These are phyloP conservation scores for Philaenus spumarius DNA, from an alignment of 1,140 invertebrate genomes.

Conservation along the genomic window DNA sequence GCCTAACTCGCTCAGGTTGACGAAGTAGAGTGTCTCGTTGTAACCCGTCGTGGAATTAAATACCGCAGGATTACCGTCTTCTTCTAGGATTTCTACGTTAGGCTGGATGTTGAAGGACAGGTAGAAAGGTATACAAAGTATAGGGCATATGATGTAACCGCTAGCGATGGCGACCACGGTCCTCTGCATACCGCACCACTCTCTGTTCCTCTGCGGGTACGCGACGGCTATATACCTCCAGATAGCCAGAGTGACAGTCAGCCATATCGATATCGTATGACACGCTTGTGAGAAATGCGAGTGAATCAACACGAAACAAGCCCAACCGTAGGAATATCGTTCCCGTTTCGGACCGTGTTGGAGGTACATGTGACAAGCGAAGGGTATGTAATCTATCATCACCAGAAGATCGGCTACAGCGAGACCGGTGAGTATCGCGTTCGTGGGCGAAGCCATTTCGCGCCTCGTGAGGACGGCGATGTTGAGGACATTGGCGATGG, in stretches of 20 bases:
- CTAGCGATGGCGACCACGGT: constrained; percentile 65
- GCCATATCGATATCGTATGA: constrained; percentile 89
- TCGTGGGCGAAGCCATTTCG: constrained; percentile 88
- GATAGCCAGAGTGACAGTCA: constrained; percentile 84
- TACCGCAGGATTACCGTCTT: constrained; percentile 35
- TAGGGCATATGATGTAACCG: constrained; percentile 72
- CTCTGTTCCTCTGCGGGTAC: constrained; percentile 65
- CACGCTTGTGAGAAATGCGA: constrained; percentile 75
- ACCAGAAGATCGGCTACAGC: constrained; percentile 87
- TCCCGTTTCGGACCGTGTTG: constrained; percentile 39
- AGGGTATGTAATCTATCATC: constrained; percentile 91
- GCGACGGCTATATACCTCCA: constrained; percentile 89
- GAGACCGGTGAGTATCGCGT: constrained; percentile 81
- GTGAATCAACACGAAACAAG: constrained; percentile 74
- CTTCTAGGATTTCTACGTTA: constrained; percentile 41
- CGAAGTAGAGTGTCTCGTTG: constrained; percentile 47
- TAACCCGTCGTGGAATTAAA: constrained; percentile 30
- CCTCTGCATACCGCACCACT: constrained; percentile 67
- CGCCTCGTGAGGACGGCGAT: constrained; percentile 85
- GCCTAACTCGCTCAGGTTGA: constrained; percentile 46
- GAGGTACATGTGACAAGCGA: constrained; percentile 72
- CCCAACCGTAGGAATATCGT: constrained; percentile 58
- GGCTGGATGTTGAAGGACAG: constrained; percentile 55
- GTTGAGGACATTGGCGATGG: constrained; percentile 87
- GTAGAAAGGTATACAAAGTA: constrained; percentile 81